Percentiles rank a stretch among this genome's conserved stretches.
Conservation (phyloP, 2,797 vertebrate species). For the Cyprinodon diabolis region DNA sequence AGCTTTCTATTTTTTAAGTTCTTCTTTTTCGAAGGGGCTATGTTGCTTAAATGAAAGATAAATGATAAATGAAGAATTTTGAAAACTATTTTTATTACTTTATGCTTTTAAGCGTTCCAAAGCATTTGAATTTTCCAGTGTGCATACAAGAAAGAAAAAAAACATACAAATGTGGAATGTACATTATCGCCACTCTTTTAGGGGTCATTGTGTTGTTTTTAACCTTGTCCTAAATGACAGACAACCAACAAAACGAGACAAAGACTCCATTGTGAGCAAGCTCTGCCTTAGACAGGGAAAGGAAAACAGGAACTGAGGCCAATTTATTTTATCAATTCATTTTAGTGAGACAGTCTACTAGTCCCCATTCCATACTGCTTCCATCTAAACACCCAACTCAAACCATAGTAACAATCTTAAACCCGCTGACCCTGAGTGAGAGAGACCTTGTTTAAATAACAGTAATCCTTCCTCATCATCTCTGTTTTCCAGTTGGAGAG, state of each 20-base stretch:
- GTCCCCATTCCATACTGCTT: conserved; percentile 24
- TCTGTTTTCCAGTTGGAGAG: conserved; percentile 60
- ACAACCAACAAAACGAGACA: conserved; percentile 53
- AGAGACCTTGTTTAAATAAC: conserved; percentile 56
- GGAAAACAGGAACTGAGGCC: conserved; percentile 19
- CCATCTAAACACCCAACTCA: conserved; percentile 39
- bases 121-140: conserved; percentile 48
- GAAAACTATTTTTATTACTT: conserved; percentile 49
- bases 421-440: conserved; percentile 47
- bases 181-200: conserved; percentile 27
- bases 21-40: no score
- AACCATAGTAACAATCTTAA: conserved; percentile 44
- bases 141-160: conserved; percentile 49
- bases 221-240: conserved; percentile 32
- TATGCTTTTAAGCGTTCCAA: conserved; percentile 53
- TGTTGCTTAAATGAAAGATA: conserved; percentile 30
- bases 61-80: conserved; percentile 55
- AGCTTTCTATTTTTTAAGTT: no score
- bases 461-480: conserved; percentile 58
- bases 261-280: conserved; percentile 49
- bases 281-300: conserved; percentile 43
- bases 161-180: conserved; percentile 26
- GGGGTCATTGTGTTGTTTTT: conserved; percentile 56
- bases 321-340: conserved; percentile 43
- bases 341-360: conserved; percentile 26